A percentile compares a stretch with the other conserved stretches of the same genome.
Evolutionary conservation across 2,797 vertebrate species (phyloP).

Genomic region (Pitangus sulphuratus): DNA sequence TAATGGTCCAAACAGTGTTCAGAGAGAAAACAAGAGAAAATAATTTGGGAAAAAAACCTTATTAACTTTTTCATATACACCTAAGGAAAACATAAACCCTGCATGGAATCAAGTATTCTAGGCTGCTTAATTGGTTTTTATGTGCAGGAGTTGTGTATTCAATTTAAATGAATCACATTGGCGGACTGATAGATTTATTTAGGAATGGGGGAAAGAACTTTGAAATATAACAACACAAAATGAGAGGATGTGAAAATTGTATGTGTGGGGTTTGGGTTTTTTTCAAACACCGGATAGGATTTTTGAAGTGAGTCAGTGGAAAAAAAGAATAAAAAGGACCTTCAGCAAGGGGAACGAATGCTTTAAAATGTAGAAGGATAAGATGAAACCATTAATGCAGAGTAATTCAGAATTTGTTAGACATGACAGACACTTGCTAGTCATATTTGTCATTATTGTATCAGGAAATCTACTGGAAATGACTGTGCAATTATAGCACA

Average conservation of each 20-base stretch:
- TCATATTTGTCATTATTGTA: not conserved
- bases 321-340: not conserved
- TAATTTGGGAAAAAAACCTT: not conserved
- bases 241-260: not conserved
- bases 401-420: not conserved
- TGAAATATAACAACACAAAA: not conserved
- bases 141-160: not conserved
- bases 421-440: not conserved
- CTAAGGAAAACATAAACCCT: not conserved
- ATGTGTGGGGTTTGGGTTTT: not conserved
- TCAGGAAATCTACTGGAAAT: not conserved
- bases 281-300: not conserved
- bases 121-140: conserved; percentile 12
- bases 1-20: not conserved
- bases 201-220: not conserved
- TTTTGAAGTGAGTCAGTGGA: not conserved
- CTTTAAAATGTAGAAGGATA: not conserved
- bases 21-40: not conserved
- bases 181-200: not conserved
- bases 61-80: not conserved
- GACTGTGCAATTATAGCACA: not conserved
- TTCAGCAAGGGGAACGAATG: not conserved
- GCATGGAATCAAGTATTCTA: not conserved
- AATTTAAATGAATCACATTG: not conserved
- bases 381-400: not conserved